These are phyloP conservation scores for Pseudomyrmex dendroicus DNA, from an alignment of 1,140 invertebrate genomes.

Conservation along the genomic window DNA sequence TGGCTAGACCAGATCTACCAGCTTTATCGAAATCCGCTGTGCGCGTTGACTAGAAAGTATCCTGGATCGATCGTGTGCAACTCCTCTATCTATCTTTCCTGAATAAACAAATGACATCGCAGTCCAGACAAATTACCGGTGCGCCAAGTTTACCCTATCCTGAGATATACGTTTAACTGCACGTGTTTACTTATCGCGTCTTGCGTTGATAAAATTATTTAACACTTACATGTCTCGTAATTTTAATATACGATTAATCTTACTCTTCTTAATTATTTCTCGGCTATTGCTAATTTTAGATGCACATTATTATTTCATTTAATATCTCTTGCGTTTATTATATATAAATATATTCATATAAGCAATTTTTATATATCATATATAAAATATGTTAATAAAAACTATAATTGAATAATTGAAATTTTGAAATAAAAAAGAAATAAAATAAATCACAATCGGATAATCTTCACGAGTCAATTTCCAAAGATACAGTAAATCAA, in stretches of 20 bases:
- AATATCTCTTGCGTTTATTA: neutral
- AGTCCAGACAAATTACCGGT: neutral
- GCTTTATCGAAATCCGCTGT: slow-evolving; percentile 38
- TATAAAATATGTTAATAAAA: neutral
- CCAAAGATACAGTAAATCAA: neutral
- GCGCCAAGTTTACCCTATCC: neutral
- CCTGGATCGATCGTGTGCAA: slow-evolving; percentile 22
- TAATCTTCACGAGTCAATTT: neutral
- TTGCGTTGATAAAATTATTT: slow-evolving; percentile 2
- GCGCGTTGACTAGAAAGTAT: slow-evolving; percentile 17
- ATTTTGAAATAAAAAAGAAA: neutral
- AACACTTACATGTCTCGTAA: too few relatives aligned
- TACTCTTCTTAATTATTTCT: neutral
- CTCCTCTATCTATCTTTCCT: slow-evolving; percentile 18
- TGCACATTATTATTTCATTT: neutral
- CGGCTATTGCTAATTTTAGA: neutral
- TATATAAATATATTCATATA: neutral
- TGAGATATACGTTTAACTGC: neutral
- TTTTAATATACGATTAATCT: too few relatives aligned
- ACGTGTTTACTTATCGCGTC: neutral
- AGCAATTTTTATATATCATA: too few relatives aligned
- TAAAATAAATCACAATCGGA: neutral
- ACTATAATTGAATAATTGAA: neutral
- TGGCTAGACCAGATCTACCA: slow-evolving; percentile 58
- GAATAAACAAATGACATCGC: slow-evolving; percentile 34